Percentiles rank a stretch among this genome's conserved stretches.
These are phyloP conservation scores for Drosophila falleni DNA, from an alignment of 2,888 invertebrate genomes.

Conservation along the genomic window DNA sequence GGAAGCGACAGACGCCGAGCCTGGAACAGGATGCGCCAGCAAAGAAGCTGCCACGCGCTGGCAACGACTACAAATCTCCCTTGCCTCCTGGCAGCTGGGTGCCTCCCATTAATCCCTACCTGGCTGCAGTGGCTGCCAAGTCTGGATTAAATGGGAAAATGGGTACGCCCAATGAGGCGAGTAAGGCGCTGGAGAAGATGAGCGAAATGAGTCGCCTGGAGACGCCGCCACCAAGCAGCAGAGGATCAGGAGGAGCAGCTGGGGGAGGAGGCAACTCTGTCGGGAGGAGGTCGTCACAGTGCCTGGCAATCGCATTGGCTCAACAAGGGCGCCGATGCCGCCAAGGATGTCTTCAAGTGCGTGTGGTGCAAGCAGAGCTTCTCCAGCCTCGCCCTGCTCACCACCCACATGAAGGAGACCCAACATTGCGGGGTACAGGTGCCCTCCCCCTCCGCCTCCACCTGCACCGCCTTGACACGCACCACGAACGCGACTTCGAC, in stretches of 20 bases:
- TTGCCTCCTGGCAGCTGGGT: constrained; percentile 89
- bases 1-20: constrained; percentile 91
- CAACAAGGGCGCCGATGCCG: constrained; percentile 97
- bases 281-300: constrained; percentile 89
- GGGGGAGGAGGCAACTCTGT: constrained; percentile 9
- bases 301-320: constrained; percentile 99
- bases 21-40: constrained; percentile 88
- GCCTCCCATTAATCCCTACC: constrained; percentile 92
- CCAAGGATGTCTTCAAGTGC: constrained; percentile 98
- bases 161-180: constrained; percentile 91
- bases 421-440: constrained; percentile 97
- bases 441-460: constrained; percentile 85
- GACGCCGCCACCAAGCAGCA: constrained; percentile 84
- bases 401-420: constrained; percentile 99
- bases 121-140: constrained; percentile 90
- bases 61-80: constrained; percentile 89
- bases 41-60: constrained; percentile 88
- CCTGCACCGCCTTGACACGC: background rate
- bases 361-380: constrained; percentile 99
- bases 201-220: constrained; percentile 94
- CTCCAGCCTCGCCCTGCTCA: constrained; percentile 96
- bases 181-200: constrained; percentile 96
- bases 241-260: constrained; percentile 11
- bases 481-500: constrained; percentile 73
- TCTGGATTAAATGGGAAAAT: constrained; percentile 87